phyloP scores from a whole-genome alignment of 92 coral and sea anemone genomes.

The Ricordea florida region DNA sequence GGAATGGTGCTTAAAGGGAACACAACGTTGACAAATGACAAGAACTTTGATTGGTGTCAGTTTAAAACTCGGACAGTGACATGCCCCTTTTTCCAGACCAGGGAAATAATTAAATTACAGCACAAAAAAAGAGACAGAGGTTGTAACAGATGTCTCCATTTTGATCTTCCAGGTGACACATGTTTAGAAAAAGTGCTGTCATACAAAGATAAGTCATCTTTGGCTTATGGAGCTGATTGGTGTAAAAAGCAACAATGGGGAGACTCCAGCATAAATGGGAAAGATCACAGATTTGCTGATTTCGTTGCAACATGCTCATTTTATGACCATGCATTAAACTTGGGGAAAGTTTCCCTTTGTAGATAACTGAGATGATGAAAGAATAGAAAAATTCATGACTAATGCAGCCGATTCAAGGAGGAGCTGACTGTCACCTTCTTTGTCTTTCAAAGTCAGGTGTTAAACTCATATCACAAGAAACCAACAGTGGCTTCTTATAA shows the following conservation, averaged over 20 bases:
- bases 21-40: no score
- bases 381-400: not conserved
- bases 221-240: slow-evolving; percentile 99
- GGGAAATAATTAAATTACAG: not conserved
- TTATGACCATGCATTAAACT: slow-evolving; percentile 90
- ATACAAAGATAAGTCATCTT: slow-evolving; percentile 69
- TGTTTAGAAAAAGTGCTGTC: slow-evolving; percentile 59
- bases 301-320: slow-evolving; percentile 95
- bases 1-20: no score
- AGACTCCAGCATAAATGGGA: no score
- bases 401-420: not conserved
- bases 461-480: not conserved
- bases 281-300: not conserved
- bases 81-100: no score
- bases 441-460: not conserved
- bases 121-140: not conserved
- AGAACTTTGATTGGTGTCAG: no score
- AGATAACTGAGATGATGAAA: not conserved
- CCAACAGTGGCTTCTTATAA: no score
- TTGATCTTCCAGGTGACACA: not conserved
- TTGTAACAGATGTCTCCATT: not conserved
- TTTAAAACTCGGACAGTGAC: no score
- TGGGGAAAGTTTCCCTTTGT: slow-evolving; percentile 65
- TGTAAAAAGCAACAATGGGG: slow-evolving; percentile 28
- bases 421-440: not conserved